Evolutionary conservation across 2,113 vertebrate species (phyloP).

Genomic region (Brienomyrus longianalis): DNA sequence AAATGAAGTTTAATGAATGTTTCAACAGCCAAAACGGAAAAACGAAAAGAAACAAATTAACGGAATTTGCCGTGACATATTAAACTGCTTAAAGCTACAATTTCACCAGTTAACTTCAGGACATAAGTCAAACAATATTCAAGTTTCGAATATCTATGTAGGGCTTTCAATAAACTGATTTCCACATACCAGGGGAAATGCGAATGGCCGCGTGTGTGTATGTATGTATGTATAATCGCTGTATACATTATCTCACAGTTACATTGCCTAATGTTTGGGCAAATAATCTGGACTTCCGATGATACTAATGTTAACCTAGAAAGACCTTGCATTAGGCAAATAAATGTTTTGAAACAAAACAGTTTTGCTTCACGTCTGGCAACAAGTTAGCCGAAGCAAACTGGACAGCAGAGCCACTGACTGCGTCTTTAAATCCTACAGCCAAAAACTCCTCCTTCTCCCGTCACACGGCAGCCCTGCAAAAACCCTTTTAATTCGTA

Average conservation of each 20-base stretch:
- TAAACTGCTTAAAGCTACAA: neutral
- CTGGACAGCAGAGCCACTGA: neutral
- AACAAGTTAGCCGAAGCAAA: neutral
- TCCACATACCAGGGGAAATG: neutral
- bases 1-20: neutral
- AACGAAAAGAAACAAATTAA: neutral
- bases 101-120: neutral
- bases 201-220: neutral
- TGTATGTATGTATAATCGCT: neutral
- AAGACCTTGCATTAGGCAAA: neutral
- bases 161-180: neutral
- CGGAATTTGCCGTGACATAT: neutral
- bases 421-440: constrained; percentile 59
- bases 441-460: constrained; percentile 41
- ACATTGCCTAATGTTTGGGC: neutral
- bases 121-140: neutral
- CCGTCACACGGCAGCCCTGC: constrained; percentile 54
- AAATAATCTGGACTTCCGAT: neutral
- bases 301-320: neutral
- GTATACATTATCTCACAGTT: neutral
- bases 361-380: neutral
- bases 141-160: neutral
- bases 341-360: neutral
- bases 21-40: neutral
- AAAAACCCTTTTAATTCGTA: constrained; percentile 64